These are phyloP conservation scores for Peromyscus eremicus DNA, from an alignment of 2,797 vertebrate species.

Conservation along the genomic window DNA sequence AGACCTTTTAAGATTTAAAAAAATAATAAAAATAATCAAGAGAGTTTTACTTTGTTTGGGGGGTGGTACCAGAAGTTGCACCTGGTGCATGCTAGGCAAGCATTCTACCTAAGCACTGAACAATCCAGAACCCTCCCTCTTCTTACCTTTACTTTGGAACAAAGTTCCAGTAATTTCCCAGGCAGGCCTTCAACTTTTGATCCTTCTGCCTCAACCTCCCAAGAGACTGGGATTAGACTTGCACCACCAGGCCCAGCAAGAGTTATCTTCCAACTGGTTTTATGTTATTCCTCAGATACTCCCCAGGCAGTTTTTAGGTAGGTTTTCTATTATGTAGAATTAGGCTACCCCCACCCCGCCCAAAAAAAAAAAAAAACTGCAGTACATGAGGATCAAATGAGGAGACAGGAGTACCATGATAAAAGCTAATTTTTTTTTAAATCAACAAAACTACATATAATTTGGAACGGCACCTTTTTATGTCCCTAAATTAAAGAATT, in stretches of 20 bases:
- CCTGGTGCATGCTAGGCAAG: not conserved
- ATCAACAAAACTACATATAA: conserved; percentile 12
- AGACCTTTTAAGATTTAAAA: conserved; percentile 28
- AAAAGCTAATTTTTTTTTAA: not conserved
- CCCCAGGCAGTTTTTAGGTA: not conserved
- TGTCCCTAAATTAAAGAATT: conserved; percentile 50
- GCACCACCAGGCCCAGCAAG: not conserved
- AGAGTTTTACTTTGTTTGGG: not conserved
- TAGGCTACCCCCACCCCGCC: not conserved
- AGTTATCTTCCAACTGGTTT: conserved; percentile 7
- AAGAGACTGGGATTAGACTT: not conserved
- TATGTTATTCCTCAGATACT: not conserved
- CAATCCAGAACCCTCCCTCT: not conserved
- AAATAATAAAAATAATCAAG: not conserved
- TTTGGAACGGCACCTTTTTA: not conserved
- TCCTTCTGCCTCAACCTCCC: not conserved
- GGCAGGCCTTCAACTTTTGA: not conserved
- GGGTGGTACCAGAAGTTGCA: too few relatives aligned
- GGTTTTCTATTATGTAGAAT: not conserved
- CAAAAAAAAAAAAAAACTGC: not conserved
- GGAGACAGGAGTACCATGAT: not conserved
- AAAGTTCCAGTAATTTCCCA: not conserved
- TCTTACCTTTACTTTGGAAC: not conserved
- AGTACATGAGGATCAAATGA: not conserved
- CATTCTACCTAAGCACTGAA: not conserved